Base-by-base conservation (phyloP, 2,797 vertebrate species). In the Enteromius argenteus region DNA sequence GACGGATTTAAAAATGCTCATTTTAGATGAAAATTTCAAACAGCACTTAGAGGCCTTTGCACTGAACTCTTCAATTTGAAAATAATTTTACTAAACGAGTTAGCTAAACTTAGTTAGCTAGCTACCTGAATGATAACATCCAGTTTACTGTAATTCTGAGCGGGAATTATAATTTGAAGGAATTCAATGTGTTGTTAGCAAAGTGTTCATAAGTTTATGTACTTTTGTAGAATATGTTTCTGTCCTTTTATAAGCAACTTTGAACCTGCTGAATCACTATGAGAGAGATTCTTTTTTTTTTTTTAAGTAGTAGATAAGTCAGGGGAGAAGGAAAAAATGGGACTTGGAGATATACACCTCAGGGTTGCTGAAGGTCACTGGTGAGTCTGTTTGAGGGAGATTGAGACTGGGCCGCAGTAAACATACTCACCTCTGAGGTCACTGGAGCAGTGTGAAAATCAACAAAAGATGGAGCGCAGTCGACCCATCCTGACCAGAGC, bases 351-450 rank as follows among this genome's bases (percentile, higher is more conserved):
- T 44, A 44, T 6, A 32, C 17, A 78, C 74, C 19, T n/a, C 37
- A 74, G 44, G n/a, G 44, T n/a, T 37, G 72, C 46, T 67, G 73
- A 39, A 77, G 49, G 73, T 62, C 69, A 62, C 13, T 17, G 19
- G 42, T 68, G 49, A 53, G 21, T 81, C 73, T 71, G 51, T 64
- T 51, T 62, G 64, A 75, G 30, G n/a, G 76, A 84, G 79, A 80
- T 68, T 49, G 73, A 75, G 27, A 76, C 14, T 69, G 30, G 30
- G 15, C 58, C 1, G 2, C 42, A 39, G 75, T 79, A 60, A 84
- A 79, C 42, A 78, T 30, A 37, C 66, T 84, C 67, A 71, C 75
- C 83, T 78, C 66, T 4, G 69, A 75, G 72, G 84, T 80, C 78
- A 81, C 27, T 19, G 84, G 72, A 60, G 72, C 69, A 76, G 79